phyloP scores from a whole-genome alignment of 2,113 vertebrate species.

The Malurus cyaneus region DNA sequence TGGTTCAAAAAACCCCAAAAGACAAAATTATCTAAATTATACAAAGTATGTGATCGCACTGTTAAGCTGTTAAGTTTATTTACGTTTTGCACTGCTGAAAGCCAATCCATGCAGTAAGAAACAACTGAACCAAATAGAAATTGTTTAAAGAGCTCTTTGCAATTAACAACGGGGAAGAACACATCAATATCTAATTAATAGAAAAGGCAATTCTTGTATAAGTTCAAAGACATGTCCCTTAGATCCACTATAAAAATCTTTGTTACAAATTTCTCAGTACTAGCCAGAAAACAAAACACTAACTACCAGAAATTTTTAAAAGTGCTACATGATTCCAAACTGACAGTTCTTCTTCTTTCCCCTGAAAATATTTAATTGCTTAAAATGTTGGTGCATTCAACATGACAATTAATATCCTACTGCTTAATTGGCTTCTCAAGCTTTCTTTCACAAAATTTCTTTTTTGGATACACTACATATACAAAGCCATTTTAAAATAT shows the following conservation, averaged over 20 bases:
- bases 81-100: conserved; percentile 23
- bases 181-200: conserved; percentile 36
- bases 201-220: neutral
- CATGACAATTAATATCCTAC: neutral
- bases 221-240: neutral
- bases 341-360: neutral
- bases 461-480: neutral
- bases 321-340: neutral
- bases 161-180: conserved; percentile 48
- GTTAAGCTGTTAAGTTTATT: neutral
- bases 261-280: neutral
- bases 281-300: neutral
- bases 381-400: neutral
- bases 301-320: neutral
- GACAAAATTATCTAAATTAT: neutral
- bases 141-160: neutral
- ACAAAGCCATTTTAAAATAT: neutral
- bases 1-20: fast-evolving
- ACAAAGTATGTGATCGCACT: neutral
- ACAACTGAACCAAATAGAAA: conserved; percentile 13
- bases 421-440: neutral
- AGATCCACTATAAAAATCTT: neutral
- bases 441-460: neutral
- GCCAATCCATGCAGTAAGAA: conserved; percentile 2
- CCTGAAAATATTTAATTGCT: neutral